phyloP scores from a whole-genome alignment of 2,113 vertebrate species.

The Pluvialis apricaria region DNA sequence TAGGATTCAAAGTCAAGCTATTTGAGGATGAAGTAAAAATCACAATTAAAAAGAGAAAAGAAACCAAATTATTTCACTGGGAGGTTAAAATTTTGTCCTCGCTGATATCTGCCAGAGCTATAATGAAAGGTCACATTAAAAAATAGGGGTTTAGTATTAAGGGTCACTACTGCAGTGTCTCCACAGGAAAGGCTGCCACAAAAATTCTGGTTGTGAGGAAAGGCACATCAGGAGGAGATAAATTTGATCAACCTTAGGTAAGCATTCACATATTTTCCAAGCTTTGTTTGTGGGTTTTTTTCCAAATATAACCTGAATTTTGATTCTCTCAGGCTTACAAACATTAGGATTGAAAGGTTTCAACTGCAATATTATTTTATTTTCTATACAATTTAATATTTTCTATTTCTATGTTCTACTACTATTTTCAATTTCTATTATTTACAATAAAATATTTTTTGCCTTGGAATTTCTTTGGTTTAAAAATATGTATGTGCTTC shows the following conservation, averaged over 20 bases:
- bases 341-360: background rate
- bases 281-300: background rate
- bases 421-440: background rate
- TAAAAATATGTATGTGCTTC: background rate
- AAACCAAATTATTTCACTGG: background rate
- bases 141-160: background rate
- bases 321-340: background rate
- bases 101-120: background rate
- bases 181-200: background rate
- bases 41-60: background rate
- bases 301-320: background rate
- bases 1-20: background rate
- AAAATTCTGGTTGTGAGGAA: background rate
- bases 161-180: background rate
- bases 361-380: background rate
- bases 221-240: background rate
- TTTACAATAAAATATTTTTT: background rate
- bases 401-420: background rate
- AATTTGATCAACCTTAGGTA: background rate
- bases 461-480: background rate
- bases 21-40: background rate
- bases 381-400: background rate
- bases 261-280: background rate
- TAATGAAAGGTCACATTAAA: background rate
- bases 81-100: background rate